Evolutionary conservation across 2,113 vertebrate genomes (phyloP), one percentile per base, ranked within the genome.

Genomic region (Mionectes macconnelli): DNA sequence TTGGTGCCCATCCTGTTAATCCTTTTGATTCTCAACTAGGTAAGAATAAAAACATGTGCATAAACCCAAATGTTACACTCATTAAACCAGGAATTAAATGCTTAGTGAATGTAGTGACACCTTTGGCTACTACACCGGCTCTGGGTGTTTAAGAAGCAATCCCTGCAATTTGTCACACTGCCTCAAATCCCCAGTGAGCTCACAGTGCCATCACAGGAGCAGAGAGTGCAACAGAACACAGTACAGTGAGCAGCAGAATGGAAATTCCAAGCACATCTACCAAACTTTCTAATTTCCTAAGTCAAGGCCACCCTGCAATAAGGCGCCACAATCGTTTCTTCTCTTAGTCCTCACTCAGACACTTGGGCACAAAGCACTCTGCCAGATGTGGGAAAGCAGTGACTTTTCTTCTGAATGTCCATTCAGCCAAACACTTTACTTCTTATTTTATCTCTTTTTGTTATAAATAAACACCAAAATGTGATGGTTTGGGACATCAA

Each of bases 261-360:
- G 25, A 50, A 90, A 77, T 59, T 84, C 64, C 2, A 25, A 73
- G 31, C 45, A 50, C 44, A 50, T 13, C 35, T 20, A 16, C 37
- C 33, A 18, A 13, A n/a, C 59, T 66, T 56, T 47, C 60, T 63
- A 6, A 78, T 56, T 75, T 63, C 66, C 37, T 57, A 52, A 69
- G 23, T 24, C 70, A 56, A 84, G 53, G 35, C n/a, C 37, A 50
- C 23, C 3, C 73, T 63, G 30, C 27, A 53, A 39, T 12, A 77
- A 80, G 13, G 20, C 10, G 25, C 52, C 42, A 27, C 47, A 33
- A 24, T 27, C 25, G 18, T n/a, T 30, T 49, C 12, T 25, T 62
- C 0, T 0, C 28, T 81, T 56, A n/a, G 4, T 12, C 45, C 44
- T 62, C 62, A 7, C 70, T 75, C 3, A 1, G 37, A 28, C 8